Evolutionary conservation across 30 jellyfish, hydroid and myxozoan species (phyloP).

Genomic region (Pelagia noctiluca): DNA sequence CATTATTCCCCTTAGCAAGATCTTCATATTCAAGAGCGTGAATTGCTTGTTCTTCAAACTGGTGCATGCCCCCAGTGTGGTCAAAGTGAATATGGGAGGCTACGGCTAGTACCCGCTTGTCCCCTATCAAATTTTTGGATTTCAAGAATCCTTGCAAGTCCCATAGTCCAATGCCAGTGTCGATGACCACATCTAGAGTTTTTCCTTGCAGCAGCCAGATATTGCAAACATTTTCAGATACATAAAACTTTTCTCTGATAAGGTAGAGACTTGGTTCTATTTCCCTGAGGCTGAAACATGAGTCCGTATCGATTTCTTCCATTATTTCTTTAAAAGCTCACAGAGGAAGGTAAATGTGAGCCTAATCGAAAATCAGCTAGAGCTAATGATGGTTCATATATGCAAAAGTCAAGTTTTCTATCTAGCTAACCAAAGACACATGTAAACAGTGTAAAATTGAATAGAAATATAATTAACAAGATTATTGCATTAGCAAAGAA

Average conservation of each 20-base stretch:
- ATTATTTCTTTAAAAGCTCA: neutral
- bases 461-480: too few relatives aligned
- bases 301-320: neutral
- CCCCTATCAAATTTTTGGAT: constrained; percentile 42
- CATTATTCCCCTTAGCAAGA: constrained; percentile 28
- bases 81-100: constrained; percentile 62
- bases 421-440: too few relatives aligned
- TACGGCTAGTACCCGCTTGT: constrained; percentile 39
- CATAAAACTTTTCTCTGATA: constrained; percentile 26
- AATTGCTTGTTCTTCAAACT: constrained; percentile 42
- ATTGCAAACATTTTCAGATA: constrained; percentile 38
- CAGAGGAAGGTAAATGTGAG: constrained; percentile 26
- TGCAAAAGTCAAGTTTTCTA: too few relatives aligned
- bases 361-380: too few relatives aligned
- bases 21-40: constrained; percentile 44
- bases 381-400: too few relatives aligned
- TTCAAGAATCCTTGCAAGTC: constrained; percentile 37
- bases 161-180: constrained; percentile 62
- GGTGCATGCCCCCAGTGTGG: constrained; percentile 58
- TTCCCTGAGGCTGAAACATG: constrained; percentile 6
- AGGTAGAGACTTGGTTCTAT: constrained; percentile 9
- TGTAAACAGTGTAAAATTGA: too few relatives aligned
- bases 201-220: constrained; percentile 56
- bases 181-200: constrained; percentile 40
- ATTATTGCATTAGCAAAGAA: too few relatives aligned